Evolutionary conservation across 2,888 invertebrate species (phyloP).

Genomic region (Hecatera dysodea): DNA sequence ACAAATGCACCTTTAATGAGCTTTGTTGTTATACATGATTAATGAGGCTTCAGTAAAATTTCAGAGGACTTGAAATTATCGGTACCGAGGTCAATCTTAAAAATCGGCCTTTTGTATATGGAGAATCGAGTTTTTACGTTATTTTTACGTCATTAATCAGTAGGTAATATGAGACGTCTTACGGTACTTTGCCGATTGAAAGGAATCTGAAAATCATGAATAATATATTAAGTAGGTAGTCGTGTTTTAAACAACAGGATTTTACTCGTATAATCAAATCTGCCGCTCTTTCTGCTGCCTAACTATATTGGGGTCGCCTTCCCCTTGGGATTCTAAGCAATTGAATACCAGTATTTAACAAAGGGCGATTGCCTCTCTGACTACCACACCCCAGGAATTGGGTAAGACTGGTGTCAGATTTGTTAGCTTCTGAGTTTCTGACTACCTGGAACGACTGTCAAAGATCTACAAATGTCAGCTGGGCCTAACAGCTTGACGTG

Average conservation of each 20-base stretch:
- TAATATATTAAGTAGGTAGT: not conserved
- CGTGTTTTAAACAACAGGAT: not conserved
- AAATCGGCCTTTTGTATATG: slow-evolving; percentile 56
- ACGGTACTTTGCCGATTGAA: slow-evolving; percentile 49
- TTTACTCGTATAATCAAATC: not conserved
- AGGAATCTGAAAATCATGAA: slow-evolving; percentile 16
- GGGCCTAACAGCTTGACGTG: too few relatives aligned
- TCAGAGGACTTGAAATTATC: slow-evolving; percentile 69
- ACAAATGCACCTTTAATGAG: slow-evolving; percentile 88
- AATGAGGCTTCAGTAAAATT: slow-evolving; percentile 80
- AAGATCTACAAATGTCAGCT: too few relatives aligned
- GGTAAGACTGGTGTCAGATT: too few relatives aligned
- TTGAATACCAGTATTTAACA: too few relatives aligned
- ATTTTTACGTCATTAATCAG: slow-evolving; percentile 67
- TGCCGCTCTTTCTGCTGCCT: not conserved
- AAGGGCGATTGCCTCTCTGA: too few relatives aligned
- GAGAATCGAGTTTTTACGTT: slow-evolving; percentile 57
- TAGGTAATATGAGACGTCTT: slow-evolving; percentile 42
- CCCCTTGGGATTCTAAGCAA: too few relatives aligned
- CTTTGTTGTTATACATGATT: slow-evolving; percentile 85
- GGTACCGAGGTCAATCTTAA: slow-evolving; percentile 59
- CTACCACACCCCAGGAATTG: too few relatives aligned
- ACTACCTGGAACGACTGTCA: too few relatives aligned
- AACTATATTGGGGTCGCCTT: too few relatives aligned
- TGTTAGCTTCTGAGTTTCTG: too few relatives aligned